A percentile compares a stretch with the other conserved stretches of the same genome.
These are phyloP conservation scores for Drosophila sturtevanti DNA, from an alignment of 1,140 invertebrate species.

Conservation along the genomic window DNA sequence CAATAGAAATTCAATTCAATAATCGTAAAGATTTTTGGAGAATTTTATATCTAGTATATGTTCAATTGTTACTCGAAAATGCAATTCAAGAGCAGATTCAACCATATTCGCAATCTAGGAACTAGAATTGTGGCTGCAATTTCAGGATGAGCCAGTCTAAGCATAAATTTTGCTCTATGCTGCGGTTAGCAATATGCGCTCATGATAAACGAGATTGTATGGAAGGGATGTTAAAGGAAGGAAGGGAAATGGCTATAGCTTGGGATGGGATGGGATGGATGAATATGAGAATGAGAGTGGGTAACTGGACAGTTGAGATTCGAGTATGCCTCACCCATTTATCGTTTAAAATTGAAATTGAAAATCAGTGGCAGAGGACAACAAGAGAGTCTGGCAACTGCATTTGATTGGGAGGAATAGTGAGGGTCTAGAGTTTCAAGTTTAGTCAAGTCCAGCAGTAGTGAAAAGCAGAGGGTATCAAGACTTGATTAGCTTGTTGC, in stretches of 20 bases:
- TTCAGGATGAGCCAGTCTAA: conserved; percentile 16
- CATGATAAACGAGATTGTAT: conserved; percentile 55
- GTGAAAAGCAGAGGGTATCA: too few relatives aligned
- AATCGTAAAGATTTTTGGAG: too few relatives aligned
- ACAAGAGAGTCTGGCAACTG: conserved; percentile 34
- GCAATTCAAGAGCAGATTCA: not conserved
- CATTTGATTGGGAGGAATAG: conserved; percentile 39
- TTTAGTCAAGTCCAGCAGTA: not conserved
- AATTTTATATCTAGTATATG: too few relatives aligned
- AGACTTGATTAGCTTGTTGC: conserved; percentile 56
- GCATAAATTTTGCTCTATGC: conserved; percentile 59
- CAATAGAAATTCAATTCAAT: too few relatives aligned
- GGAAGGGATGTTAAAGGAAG: too few relatives aligned
- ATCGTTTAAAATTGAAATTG: conserved; percentile 66
- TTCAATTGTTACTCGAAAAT: not conserved
- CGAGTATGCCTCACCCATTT: conserved; percentile 37
- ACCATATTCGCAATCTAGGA: not conserved
- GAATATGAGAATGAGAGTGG: too few relatives aligned
- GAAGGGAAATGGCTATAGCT: too few relatives aligned
- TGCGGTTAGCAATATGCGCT: conserved; percentile 64
- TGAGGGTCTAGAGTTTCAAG: not conserved
- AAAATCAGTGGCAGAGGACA: conserved; percentile 49
- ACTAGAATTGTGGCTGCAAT: not conserved
- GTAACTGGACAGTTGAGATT: not conserved
- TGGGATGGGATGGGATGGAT: conserved; percentile 4